Base-by-base conservation (phyloP, 2,113 vertebrate genomes). In the Nothobranchius furzeri region DNA sequence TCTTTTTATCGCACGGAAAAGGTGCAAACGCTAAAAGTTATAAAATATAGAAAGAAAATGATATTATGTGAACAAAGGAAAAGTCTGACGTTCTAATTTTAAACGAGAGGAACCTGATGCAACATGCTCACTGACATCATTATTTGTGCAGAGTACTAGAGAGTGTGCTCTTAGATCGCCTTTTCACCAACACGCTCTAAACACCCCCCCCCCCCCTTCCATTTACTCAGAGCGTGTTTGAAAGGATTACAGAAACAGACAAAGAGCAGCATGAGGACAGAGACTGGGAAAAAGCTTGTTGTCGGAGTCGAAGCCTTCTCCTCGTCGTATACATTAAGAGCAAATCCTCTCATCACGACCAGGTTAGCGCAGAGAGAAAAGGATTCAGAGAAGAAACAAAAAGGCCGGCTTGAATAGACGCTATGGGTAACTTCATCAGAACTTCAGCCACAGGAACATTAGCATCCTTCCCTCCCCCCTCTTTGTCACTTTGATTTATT, bases 401-500 rank as follows among this genome's bases (percentile, higher is more conserved):
- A 91, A 88, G 83, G 88, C 76, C 84, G 70, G 78, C 62, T 76
- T 78, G 63, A 68, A 76, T 66, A 87, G 78, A 86, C 76, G 73
- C 81, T 82, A 83, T 74, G 81, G 77, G 86, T 85, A 88, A 86
- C 83, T 88, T 85, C 79, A 86, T 93, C 87, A 91, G 85, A 90
- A 87, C 60, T 83, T 82, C 65, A 85, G 79, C 86, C 82, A 72
- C 87, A 87, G 83, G 63, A 71, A 17, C 78, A 67, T 79, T 87
- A 87, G 75, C 78, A 71, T 83, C 68, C 65, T 59, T 60, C 46
- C 78, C 82, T 73, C 79, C 82, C 73, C 68, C 70, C 45, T 80
- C 85, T 86, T 91, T 88, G 88, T 90, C 90, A 91, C 88, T 81
- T 89, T 90, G 82, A 90, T 91, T 90, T 89, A 85, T 85, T 88